Evolutionary conservation across 1,140 invertebrate species (phyloP).

Genomic region (Acromyrmex charruanus): DNA sequence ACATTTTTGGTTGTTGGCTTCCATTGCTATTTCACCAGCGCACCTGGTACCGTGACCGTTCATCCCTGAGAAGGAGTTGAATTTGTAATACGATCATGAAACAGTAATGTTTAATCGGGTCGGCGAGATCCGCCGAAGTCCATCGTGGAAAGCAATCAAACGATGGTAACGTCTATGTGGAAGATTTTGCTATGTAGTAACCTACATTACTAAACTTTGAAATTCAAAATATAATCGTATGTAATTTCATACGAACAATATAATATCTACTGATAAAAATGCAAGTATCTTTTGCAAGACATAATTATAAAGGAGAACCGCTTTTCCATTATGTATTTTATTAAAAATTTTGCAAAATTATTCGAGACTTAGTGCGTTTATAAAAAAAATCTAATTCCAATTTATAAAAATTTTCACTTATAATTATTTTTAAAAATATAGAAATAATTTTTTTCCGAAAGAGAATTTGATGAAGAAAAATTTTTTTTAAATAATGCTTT

Average conservation of each 20-base stretch:
- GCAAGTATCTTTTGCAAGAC: neutral
- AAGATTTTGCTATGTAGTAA: neutral
- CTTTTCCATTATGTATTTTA: neutral
- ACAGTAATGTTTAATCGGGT: constrained; percentile 37
- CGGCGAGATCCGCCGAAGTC: neutral
- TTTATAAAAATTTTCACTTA: neutral
- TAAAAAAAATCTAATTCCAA: too few species aligned
- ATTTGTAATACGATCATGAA: constrained; percentile 37
- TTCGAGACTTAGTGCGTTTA: neutral
- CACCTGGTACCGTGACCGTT: constrained; percentile 94
- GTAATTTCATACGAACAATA: neutral
- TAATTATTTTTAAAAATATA: neutral
- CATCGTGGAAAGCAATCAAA: neutral
- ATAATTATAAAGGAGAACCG: neutral
- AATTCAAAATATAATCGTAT: neutral
- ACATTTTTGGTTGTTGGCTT: constrained; percentile 94
- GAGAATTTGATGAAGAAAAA: neutral
- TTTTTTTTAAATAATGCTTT: neutral
- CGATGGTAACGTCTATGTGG: neutral
- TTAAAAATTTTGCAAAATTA: neutral
- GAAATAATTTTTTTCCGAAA: neutral
- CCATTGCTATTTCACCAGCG: constrained; percentile 95
- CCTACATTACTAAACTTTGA: constrained; percentile 20
- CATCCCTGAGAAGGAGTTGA: constrained; percentile 72
- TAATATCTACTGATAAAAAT: constrained; percentile 10